phyloP scores from a whole-genome alignment of 2,113 vertebrate species.

The Coracopsis vasa region DNA sequence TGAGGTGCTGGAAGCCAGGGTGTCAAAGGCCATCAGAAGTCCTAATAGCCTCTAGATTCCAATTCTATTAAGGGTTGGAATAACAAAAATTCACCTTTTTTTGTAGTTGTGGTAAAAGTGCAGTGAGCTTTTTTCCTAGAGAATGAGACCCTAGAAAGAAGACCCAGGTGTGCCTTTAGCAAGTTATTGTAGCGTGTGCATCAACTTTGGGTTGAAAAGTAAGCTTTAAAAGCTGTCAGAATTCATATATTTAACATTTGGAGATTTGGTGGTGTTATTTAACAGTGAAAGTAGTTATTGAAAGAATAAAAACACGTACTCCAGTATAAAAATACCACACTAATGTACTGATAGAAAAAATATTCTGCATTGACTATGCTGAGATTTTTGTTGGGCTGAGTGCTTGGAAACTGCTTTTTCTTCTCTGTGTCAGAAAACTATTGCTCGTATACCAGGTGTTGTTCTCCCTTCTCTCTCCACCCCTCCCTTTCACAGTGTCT shows the following conservation, averaged over 20 bases:
- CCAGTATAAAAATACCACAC: background rate
- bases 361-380: background rate
- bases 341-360: background rate
- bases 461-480: background rate
- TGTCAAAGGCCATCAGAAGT: conserved; percentile 48
- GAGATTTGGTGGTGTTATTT: conserved; percentile 13
- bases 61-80: background rate
- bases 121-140: background rate
- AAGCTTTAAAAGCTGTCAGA: conserved; percentile 14
- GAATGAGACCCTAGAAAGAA: background rate
- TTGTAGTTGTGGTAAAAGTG: background rate
- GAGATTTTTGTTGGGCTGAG: background rate
- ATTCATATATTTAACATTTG: background rate
- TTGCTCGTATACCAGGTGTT: conserved; percentile 26
- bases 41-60: background rate
- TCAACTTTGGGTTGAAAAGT: background rate
- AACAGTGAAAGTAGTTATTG: background rate
- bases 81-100: background rate
- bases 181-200: background rate
- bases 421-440: background rate
- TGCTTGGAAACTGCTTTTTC: background rate
- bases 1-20: background rate
- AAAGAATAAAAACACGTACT: background rate
- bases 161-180: background rate
- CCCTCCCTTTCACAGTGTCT: background rate